These are phyloP conservation scores for Solea senegalensis DNA, from an alignment of 2,113 vertebrate species.

Conservation along the genomic window DNA sequence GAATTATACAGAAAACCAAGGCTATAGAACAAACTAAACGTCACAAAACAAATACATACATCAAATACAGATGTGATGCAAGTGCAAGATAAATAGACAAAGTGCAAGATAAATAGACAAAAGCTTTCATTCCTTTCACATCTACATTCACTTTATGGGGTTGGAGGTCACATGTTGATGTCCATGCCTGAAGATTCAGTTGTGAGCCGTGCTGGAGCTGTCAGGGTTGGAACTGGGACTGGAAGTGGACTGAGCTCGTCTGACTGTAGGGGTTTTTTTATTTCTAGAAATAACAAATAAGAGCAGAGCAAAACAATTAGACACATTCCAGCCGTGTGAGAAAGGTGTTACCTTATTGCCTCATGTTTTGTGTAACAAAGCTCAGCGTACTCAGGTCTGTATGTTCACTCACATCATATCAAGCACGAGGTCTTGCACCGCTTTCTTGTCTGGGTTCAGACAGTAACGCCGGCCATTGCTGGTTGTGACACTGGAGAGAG, in stretches of 20 bases:
- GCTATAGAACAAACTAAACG: background rate
- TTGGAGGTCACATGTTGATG: background rate
- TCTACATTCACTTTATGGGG: slow-evolving; percentile 10
- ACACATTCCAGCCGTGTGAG: background rate
- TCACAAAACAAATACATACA: background rate
- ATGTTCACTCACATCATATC: slow-evolving; percentile 59
- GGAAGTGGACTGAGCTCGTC: background rate
- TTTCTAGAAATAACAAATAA: slow-evolving; percentile 8
- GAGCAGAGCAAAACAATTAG: slow-evolving; percentile 21
- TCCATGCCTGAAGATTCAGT: slow-evolving; percentile 7
- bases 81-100: slow-evolving; percentile 23
- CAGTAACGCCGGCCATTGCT: slow-evolving; percentile 51
- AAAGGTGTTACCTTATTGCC: background rate
- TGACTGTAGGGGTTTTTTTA: background rate
- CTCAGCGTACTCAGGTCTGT: background rate
- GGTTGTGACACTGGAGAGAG: slow-evolving; percentile 53
- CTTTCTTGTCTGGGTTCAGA: slow-evolving; percentile 38
- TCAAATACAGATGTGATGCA: too few relatives aligned
- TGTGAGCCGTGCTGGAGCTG: background rate
- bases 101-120: slow-evolving; percentile 23
- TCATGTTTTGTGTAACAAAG: background rate
- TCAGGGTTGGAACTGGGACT: background rate
- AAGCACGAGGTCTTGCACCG: slow-evolving; percentile 22
- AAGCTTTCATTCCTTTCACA: background rate
- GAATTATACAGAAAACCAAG: too few relatives aligned